A percentile compares a stretch with the other conserved stretches of the same genome.
Evolutionary conservation across 2,888 invertebrate genomes (phyloP).

Genomic region (Notodonta dromedarius): DNA sequence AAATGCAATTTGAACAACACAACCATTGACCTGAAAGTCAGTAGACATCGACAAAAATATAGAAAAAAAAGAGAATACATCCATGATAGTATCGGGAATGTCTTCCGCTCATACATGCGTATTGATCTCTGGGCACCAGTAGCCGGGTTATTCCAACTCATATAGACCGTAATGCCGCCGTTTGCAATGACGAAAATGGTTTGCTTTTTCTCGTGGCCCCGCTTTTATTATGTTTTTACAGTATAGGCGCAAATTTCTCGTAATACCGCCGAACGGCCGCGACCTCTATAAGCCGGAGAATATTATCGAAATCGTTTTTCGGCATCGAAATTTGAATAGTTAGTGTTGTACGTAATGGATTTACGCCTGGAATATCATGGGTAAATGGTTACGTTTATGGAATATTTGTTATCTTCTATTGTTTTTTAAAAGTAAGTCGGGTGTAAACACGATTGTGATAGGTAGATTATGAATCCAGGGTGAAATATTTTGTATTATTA

Average conservation of each 20-base stretch:
- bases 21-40: background rate
- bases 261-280: constrained; percentile 34
- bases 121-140: constrained; percentile 43
- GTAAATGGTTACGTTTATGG: constrained; percentile 5
- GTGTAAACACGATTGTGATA: too few relatives aligned
- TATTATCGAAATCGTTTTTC: constrained; percentile 44
- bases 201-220: constrained; percentile 39
- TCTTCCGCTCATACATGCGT: constrained; percentile 34
- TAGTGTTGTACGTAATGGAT: constrained; percentile 17
- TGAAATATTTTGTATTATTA: too few relatives aligned
- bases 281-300: constrained; percentile 52
- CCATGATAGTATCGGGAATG: constrained; percentile 24
- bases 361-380: background rate
- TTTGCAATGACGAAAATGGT: constrained; percentile 48
- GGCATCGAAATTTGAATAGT: constrained; percentile 47
- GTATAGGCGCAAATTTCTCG: constrained; percentile 45
- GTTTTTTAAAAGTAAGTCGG: background rate
- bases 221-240: constrained; percentile 50
- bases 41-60: background rate
- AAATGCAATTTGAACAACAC: background rate
- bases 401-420: constrained; percentile 9
- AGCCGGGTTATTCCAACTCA: constrained; percentile 33
- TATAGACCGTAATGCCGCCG: constrained; percentile 43
- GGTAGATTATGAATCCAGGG: too few relatives aligned
- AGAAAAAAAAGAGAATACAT: constrained; percentile 17